Conservation (phyloP, 2,888 invertebrate genomes). For the Eilema depressum region DNA sequence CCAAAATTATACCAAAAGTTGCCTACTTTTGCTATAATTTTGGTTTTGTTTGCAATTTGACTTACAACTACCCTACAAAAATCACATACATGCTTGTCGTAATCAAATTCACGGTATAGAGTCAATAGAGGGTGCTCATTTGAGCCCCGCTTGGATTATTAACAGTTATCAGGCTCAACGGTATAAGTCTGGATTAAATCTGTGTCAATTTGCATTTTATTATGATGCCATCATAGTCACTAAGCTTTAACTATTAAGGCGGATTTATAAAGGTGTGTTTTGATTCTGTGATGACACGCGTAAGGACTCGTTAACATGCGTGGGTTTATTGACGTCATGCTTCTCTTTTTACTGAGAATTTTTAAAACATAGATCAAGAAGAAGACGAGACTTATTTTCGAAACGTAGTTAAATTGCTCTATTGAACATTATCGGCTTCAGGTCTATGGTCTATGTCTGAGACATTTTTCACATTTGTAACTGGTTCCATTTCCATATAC, state of each 20-base stretch:
- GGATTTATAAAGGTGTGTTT: conserved; percentile 71
- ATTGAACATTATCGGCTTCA: no score
- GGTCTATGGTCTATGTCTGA: no score
- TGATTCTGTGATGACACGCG: conserved; percentile 54
- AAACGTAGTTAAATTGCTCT: no score
- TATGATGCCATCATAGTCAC: conserved; percentile 76
- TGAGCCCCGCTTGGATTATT: conserved; percentile 68
- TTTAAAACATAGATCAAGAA: not conserved
- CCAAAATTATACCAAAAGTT: no score
- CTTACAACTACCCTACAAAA: not conserved
- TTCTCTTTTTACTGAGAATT: not conserved
- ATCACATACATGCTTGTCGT: no score
- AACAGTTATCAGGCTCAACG: conserved; percentile 79
- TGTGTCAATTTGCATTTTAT: conserved; percentile 84
- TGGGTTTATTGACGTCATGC: not conserved
- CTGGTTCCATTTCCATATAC: no score
- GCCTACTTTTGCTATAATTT: no score
- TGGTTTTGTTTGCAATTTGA: no score
- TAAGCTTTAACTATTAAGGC: conserved; percentile 76
- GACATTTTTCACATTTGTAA: no score
- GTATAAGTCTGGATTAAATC: conserved; percentile 82
- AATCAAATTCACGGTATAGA: no score
- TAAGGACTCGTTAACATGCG: conserved; percentile 11
- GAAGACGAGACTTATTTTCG: not conserved
- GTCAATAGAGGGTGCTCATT: conserved; percentile 54